Percentiles rank a stretch among this genome's conserved stretches.
These are phyloP conservation scores for Drosophila ohnishii DNA, from an alignment of 1,140 invertebrate species.

Conservation along the genomic window DNA sequence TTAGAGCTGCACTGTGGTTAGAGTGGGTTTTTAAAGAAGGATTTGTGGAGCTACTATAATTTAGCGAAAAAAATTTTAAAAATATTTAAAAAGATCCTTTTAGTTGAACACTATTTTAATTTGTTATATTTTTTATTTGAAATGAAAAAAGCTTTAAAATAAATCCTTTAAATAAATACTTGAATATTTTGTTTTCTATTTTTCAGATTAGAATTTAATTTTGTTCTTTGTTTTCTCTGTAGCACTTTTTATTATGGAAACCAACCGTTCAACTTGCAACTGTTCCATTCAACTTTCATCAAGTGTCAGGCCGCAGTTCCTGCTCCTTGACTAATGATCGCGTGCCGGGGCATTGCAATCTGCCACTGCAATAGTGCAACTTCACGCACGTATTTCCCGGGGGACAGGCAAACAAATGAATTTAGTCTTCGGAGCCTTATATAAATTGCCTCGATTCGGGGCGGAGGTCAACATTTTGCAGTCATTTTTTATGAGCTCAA, in stretches of 20 bases:
- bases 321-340: slow-evolving; percentile 75
- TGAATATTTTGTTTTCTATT: background rate
- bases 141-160: background rate
- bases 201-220: background rate
- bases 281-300: slow-evolving; percentile 51
- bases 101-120: no score
- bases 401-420: slow-evolving; percentile 65
- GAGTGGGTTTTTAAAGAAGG: background rate
- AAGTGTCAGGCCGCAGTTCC: slow-evolving; percentile 51
- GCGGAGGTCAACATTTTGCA: slow-evolving; percentile 27
- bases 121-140: no score
- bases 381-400: slow-evolving; percentile 55
- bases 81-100: no score
- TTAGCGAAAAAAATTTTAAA: no score
- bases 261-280: background rate
- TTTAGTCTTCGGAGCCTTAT: slow-evolving; percentile 34
- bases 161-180: background rate
- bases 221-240: background rate
- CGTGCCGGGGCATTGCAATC: slow-evolving; percentile 69
- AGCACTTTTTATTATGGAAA: background rate
- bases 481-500: slow-evolving; percentile 61
- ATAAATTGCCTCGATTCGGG: slow-evolving; percentile 16
- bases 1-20: background rate
- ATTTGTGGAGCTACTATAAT: no score
- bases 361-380: slow-evolving; percentile 56